Evolutionary conservation across 1,140 invertebrate species (phyloP).

Genomic region (Arion vulgaris): DNA sequence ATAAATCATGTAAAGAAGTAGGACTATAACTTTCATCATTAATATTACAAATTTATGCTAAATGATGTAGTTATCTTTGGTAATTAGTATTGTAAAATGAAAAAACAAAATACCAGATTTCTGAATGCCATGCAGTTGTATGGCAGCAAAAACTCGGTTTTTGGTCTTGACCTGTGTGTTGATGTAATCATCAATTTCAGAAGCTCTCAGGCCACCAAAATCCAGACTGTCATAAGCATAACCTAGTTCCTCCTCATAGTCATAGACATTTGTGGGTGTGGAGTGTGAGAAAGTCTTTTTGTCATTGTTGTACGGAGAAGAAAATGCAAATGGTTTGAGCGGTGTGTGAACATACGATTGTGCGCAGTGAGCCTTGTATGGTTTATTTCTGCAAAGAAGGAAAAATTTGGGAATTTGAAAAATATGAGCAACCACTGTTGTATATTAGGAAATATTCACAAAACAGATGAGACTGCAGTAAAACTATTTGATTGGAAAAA

Average conservation of each 20-base stretch:
- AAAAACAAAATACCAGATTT: constrained; percentile 22
- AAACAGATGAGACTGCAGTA: too few species aligned
- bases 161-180: constrained; percentile 9
- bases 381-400: constrained; percentile 29
- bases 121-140: constrained; percentile 41
- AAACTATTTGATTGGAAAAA: too few species aligned
- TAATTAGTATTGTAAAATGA: too few species aligned
- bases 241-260: constrained; percentile 45
- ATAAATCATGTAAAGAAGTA: too few species aligned
- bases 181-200: constrained; percentile 43
- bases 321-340: constrained; percentile 47
- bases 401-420: too few species aligned
- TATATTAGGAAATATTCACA: too few species aligned
- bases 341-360: constrained; percentile 31
- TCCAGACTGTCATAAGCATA: constrained; percentile 50
- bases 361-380: constrained; percentile 49
- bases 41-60: too few species aligned
- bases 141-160: constrained; percentile 41
- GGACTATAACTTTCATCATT: too few species aligned
- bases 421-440: too few species aligned
- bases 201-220: constrained; percentile 47
- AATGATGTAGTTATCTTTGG: too few species aligned
- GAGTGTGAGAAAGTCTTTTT: constrained; percentile 40
- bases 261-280: constrained; percentile 43
- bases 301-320: constrained; percentile 43